Evolutionary conservation across 2,797 vertebrate species (phyloP).

Genomic region (Cuniculus paca): DNA sequence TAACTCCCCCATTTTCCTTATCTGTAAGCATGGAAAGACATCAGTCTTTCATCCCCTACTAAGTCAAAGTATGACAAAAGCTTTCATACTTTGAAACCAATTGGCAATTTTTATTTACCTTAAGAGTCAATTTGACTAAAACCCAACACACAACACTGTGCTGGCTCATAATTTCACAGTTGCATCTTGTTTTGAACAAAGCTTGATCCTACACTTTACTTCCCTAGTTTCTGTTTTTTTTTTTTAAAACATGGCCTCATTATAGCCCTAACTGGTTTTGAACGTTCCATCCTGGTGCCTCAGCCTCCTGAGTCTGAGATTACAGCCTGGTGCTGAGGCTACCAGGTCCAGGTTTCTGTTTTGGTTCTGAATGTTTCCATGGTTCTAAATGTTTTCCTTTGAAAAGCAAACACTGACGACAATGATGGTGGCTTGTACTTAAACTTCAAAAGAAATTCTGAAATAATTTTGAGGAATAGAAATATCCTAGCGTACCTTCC

Average conservation of each 20-base stretch:
- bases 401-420: neutral
- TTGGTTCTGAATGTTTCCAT: neutral
- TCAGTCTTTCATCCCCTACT: neutral
- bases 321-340: too few relatives aligned
- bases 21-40: neutral
- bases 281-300: neutral
- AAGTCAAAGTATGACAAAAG: neutral
- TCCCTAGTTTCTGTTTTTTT: neutral
- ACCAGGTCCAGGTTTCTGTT: neutral
- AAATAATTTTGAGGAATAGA: neutral
- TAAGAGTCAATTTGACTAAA: neutral
- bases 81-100: neutral
- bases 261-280: neutral
- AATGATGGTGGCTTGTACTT: neutral
- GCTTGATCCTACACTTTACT: neutral
- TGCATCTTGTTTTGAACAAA: conserved; percentile 15
- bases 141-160: neutral
- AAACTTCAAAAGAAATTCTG: conserved; percentile 26
- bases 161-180: neutral
- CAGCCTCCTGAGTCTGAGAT: neutral
- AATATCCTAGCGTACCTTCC: neutral
- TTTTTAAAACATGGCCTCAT: neutral
- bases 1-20: neutral
- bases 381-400: neutral
- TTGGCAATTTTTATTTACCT: neutral